phyloP scores from a whole-genome alignment of 1,140 invertebrate genomes.

The Acromyrmex heyeri region DNA sequence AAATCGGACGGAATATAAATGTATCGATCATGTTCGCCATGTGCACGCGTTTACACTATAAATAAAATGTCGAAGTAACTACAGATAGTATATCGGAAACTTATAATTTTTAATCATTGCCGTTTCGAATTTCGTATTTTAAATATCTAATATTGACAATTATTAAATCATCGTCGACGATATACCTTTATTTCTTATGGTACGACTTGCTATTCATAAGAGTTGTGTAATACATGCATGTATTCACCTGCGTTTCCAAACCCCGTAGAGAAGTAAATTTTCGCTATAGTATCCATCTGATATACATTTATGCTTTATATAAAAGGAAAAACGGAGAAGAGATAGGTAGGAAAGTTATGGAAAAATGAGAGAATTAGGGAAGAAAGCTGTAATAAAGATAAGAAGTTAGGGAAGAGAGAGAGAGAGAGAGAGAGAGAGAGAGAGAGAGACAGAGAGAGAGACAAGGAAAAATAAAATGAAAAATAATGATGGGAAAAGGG shows the following conservation, averaged over 20 bases:
- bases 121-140: not conserved
- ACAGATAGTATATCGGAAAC: not conserved
- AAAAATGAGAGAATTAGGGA: conserved; percentile 39
- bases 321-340: conserved; percentile 17
- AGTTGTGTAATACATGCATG: conserved; percentile 1
- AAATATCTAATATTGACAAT: not conserved
- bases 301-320: conserved; percentile 37
- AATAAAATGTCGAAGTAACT: not conserved
- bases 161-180: not conserved
- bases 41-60: not conserved
- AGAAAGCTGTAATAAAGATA: conserved; percentile 53
- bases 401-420: not conserved
- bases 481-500: conserved; percentile 29
- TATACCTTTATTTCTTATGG: not conserved
- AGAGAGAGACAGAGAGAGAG: not conserved
- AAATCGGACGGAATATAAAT: conserved; percentile 9
- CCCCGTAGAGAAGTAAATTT: conserved; percentile 21
- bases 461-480: not conserved
- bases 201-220: not conserved
- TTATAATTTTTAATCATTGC: not conserved
- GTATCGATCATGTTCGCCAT: not conserved
- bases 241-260: not conserved
- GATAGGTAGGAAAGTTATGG: conserved; percentile 31
- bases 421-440: not conserved
- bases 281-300: conserved; percentile 24